Evolutionary conservation across 2,888 invertebrate genomes (phyloP).

Genomic region (Tortrix viridana): DNA sequence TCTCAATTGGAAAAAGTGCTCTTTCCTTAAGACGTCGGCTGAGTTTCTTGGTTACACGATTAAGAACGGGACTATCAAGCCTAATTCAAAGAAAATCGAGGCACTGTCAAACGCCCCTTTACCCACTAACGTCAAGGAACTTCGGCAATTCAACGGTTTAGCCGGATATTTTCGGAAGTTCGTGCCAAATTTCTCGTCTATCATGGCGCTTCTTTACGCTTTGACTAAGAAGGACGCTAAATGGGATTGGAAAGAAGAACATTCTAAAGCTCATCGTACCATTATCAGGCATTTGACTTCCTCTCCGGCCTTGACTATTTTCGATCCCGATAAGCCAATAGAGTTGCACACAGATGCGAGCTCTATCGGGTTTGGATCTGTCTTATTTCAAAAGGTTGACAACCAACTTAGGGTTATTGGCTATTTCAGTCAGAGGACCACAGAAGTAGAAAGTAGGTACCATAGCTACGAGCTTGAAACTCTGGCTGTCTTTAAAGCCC

Average conservation of each 20-base stretch:
- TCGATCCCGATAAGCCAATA: background rate
- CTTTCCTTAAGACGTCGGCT: background rate
- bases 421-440: background rate
- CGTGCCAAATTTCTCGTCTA: background rate
- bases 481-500: background rate
- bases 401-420: background rate
- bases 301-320: background rate
- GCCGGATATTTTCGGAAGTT: background rate
- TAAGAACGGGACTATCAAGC: background rate
- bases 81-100: background rate
- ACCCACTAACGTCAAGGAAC: background rate
- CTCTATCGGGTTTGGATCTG: background rate
- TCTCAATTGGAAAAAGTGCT: background rate
- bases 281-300: background rate
- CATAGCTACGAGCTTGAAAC: background rate
- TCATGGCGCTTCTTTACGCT: background rate
- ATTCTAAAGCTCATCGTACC: background rate
- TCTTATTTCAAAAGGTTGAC: background rate
- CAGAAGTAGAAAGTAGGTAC: background rate
- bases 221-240: background rate
- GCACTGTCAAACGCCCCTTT: background rate
- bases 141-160: background rate
- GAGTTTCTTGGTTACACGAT: background rate
- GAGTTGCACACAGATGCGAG: background rate
- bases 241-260: background rate